Percentiles rank a stretch among this genome's conserved stretches.
phyloP scores from a whole-genome alignment of 37 sponge, comb jelly and placozoan species.

The Tethya wilhelma region DNA sequence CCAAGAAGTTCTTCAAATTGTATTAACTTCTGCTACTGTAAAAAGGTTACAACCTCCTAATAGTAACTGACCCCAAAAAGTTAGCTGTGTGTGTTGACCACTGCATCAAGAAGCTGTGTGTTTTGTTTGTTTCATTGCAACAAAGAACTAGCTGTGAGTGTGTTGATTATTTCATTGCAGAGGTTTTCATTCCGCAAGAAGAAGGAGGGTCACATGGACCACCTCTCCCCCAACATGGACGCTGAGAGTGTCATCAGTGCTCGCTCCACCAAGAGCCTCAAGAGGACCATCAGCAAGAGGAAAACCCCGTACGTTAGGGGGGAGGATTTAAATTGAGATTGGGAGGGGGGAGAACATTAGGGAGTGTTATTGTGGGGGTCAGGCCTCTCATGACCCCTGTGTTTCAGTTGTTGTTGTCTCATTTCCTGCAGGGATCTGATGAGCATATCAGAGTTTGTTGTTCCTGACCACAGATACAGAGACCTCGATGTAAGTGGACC shows the following conservation, averaged over 20 bases:
- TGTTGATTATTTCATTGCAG: neutral
- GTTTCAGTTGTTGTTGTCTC: too few relatives aligned
- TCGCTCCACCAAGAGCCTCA: slow-evolving; percentile 6
- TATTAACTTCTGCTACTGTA: too few relatives aligned
- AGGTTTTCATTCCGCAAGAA: slow-evolving; percentile 23
- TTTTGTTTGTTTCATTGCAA: too few relatives aligned
- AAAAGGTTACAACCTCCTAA: too few relatives aligned
- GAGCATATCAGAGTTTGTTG: slow-evolving; percentile 55
- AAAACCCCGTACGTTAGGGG: slow-evolving; percentile 28
- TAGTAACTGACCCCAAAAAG: too few relatives aligned
- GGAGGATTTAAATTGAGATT: neutral
- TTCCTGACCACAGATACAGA: slow-evolving; percentile 8
- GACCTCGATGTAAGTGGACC: slow-evolving; percentile 40
- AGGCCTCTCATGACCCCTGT: slow-evolving; percentile 5
- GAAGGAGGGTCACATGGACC: slow-evolving; percentile 7
- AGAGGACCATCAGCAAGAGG: slow-evolving; percentile 19
- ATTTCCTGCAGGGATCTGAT: slow-evolving; percentile 53
- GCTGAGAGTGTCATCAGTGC: slow-evolving; percentile 36
- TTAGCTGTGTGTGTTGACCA: too few relatives aligned
- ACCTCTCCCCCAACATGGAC: slow-evolving; percentile 24
- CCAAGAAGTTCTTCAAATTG: too few relatives aligned
- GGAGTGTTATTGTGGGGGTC: slow-evolving; percentile 21
- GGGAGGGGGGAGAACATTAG: neutral
- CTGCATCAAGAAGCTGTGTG: too few relatives aligned
- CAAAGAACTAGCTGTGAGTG: too few relatives aligned